phyloP scores from a whole-genome alignment of 1,140 invertebrate genomes.

The Artemia franciscana region DNA sequence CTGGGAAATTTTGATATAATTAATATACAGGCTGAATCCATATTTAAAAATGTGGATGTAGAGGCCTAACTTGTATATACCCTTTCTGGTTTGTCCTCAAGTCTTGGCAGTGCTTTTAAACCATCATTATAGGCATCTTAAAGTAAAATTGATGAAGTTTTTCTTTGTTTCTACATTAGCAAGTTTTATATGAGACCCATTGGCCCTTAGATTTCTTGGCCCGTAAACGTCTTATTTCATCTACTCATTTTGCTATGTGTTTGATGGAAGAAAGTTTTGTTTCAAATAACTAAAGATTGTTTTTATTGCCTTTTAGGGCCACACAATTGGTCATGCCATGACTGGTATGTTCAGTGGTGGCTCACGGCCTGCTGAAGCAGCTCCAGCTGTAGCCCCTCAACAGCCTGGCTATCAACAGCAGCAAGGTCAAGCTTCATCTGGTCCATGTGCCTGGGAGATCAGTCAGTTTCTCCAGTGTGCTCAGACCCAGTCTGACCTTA shows the following conservation, averaged over 20 bases:
- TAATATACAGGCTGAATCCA: too few species aligned
- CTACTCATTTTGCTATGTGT: neutral
- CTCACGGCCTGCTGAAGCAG: constrained; percentile 28
- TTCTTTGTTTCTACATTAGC: too few species aligned
- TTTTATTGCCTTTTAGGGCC: constrained; percentile 30
- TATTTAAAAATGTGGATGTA: too few species aligned
- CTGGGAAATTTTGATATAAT: too few species aligned
- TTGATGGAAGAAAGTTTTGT: constrained; percentile 3
- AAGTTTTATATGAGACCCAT: too few species aligned
- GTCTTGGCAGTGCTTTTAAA: too few species aligned
- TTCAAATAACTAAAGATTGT: neutral
- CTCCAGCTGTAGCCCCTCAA: constrained; percentile 17
- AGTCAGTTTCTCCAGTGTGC: constrained; percentile 73
- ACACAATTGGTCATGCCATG: constrained; percentile 55
- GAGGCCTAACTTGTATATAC: too few species aligned
- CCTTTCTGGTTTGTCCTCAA: too few species aligned
- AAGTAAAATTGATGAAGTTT: too few species aligned
- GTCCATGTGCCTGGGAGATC: constrained; percentile 64
- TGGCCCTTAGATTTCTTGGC: constrained; percentile 4
- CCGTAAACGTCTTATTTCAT: neutral
- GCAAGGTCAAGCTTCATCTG: constrained; percentile 25
- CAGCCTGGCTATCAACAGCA: constrained; percentile 19
- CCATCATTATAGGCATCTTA: too few species aligned
- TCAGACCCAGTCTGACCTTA: constrained; percentile 52
- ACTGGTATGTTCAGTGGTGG: constrained; percentile 60